Conservation (phyloP, 2,797 vertebrate species). For the Tarsius wallacei region DNA sequence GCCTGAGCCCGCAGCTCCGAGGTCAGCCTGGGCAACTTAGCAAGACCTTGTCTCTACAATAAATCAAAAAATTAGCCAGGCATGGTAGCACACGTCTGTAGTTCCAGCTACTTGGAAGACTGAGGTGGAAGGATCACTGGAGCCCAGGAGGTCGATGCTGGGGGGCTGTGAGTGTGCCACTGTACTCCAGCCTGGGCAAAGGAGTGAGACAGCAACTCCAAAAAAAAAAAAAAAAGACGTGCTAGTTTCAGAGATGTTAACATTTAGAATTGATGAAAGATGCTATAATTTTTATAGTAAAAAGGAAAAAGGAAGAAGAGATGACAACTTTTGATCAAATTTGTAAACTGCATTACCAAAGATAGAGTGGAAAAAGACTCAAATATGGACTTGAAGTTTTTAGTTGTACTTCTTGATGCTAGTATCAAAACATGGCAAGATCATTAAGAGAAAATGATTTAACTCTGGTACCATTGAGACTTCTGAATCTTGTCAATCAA, state of each 20-base stretch:
- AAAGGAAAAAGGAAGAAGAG: neutral
- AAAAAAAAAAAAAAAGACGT: no score
- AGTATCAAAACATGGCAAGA: neutral
- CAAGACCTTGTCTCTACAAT: no score
- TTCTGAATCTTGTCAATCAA: conserved; percentile 12
- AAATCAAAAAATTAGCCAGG: no score
- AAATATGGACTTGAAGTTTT: neutral
- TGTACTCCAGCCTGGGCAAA: no score
- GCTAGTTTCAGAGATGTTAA: conserved; percentile 31
- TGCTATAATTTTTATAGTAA: neutral
- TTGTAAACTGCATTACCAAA: neutral
- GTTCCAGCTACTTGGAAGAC: no score
- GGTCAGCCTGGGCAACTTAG: no score
- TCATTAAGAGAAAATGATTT: neutral
- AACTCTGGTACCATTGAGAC: neutral
- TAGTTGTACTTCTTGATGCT: neutral
- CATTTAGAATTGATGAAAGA: conserved; percentile 43
- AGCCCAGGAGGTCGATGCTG: no score
- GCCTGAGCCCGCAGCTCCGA: no score
- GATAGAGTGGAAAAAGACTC: neutral
- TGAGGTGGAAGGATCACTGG: no score
- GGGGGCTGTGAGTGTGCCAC: no score
- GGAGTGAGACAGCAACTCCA: no score
- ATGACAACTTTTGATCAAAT: conserved; percentile 35
- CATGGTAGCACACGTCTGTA: no score